Percentiles rank a stretch among this genome's conserved stretches.
Conservation (phyloP, 2,113 vertebrate species). For the Lipophrys pholis region DNA sequence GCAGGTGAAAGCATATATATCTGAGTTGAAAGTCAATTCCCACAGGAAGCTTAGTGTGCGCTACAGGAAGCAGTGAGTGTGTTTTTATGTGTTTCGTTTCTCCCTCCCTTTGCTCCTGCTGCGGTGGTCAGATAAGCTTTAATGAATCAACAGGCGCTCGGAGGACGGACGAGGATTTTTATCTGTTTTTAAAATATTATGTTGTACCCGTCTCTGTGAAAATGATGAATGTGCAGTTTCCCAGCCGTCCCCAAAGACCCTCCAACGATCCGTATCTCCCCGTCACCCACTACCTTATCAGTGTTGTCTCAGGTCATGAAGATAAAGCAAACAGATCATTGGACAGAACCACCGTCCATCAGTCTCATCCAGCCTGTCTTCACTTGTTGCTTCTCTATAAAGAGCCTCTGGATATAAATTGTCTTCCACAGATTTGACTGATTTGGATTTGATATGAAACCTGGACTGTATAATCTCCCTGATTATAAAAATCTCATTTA, state of each 20-base stretch:
- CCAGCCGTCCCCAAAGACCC: constrained; percentile 49
- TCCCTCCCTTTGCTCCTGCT: constrained; percentile 56
- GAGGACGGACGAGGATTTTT: constrained; percentile 31
- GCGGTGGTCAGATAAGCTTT: constrained; percentile 68
- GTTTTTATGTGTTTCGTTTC: constrained; percentile 38
- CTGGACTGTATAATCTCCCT: too few relatives aligned
- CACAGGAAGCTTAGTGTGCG: constrained; percentile 58
- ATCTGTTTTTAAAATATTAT: constrained; percentile 74
- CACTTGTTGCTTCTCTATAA: too few relatives aligned
- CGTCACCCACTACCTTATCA: constrained; percentile 41
- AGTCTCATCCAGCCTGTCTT: too few relatives aligned
- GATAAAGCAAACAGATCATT: not conserved
- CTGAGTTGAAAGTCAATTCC: constrained; percentile 35
- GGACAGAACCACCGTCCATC: not conserved
- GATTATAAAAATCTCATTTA: too few relatives aligned
- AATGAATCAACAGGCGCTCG: constrained; percentile 54
- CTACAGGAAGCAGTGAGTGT: constrained; percentile 57
- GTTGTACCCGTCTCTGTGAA: constrained; percentile 56
- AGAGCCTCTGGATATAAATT: too few relatives aligned
- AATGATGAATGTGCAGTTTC: constrained; percentile 60
- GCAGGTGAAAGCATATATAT: constrained; percentile 57
- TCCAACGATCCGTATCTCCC: not conserved
- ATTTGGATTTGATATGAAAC: too few relatives aligned
- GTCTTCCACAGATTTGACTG: too few relatives aligned
- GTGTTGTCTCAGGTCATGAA: constrained; percentile 54